Conservation (phyloP, 2,797 vertebrate genomes). For the Takifugu rubripes region DNA sequence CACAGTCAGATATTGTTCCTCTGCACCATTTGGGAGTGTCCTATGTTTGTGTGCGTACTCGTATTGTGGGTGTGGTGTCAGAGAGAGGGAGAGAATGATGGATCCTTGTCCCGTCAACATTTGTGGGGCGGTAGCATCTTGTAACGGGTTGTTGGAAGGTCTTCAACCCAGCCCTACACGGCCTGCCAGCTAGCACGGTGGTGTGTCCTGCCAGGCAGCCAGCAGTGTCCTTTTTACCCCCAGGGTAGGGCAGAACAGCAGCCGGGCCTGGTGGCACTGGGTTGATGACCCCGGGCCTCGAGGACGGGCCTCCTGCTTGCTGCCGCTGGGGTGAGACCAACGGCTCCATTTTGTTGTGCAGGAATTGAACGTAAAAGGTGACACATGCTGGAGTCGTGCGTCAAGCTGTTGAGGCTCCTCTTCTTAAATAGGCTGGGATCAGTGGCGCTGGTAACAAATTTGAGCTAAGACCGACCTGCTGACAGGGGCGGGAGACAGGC, state of each 20-base stretch:
- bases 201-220: neutral
- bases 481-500: conserved; percentile 62
- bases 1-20: too few species aligned
- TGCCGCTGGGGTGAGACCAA: conserved; percentile 63
- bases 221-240: too few species aligned
- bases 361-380: conserved; percentile 70
- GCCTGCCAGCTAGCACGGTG: neutral
- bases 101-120: too few species aligned
- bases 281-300: conserved; percentile 25
- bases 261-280: too few species aligned
- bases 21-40: too few species aligned
- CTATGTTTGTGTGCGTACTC: neutral
- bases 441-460: conserved; percentile 68
- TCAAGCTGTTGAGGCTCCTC: conserved; percentile 69
- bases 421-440: conserved; percentile 77
- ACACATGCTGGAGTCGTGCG: conserved; percentile 59
- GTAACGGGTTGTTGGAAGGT: conserved; percentile 31
- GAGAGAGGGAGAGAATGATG: too few species aligned
- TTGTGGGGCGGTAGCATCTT: conserved; percentile 60
- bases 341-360: conserved; percentile 61
- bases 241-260: too few species aligned
- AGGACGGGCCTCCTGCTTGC: neutral
- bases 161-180: too few species aligned
- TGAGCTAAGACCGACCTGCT: conserved; percentile 67
- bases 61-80: conserved; percentile 6